These are phyloP conservation scores for Phrynocephalus vlangalii DNA, from an alignment of 2,797 vertebrate genomes.

Conservation along the genomic window DNA sequence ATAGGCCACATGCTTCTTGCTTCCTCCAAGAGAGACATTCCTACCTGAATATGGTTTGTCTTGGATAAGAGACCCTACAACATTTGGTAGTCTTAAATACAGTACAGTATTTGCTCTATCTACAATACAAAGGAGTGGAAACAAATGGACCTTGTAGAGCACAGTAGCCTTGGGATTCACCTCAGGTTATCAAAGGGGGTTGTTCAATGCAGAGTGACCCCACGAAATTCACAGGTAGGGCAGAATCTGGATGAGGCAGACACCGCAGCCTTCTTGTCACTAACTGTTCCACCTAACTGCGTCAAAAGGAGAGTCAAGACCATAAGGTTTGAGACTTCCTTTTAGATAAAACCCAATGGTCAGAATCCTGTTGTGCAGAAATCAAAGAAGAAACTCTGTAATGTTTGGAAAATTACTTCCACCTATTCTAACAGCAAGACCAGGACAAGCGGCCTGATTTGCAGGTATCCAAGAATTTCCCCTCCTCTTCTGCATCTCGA, in stretches of 20 bases:
- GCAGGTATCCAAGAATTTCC: too few relatives aligned
- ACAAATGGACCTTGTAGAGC: neutral
- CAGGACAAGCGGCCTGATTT: too few relatives aligned
- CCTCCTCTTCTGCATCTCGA: too few relatives aligned
- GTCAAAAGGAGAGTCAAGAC: neutral
- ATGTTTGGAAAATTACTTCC: too few relatives aligned
- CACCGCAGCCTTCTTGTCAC: neutral
- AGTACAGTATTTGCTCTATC: neutral
- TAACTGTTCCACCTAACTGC: neutral
- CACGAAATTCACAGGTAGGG: too few relatives aligned
- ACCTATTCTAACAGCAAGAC: too few relatives aligned
- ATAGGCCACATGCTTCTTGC: too few relatives aligned
- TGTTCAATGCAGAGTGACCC: too few relatives aligned
- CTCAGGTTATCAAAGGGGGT: neutral
- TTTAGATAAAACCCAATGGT: neutral
- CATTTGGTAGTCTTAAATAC: too few relatives aligned
- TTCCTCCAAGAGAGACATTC: neutral
- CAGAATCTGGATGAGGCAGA: neutral
- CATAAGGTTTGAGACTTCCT: neutral
- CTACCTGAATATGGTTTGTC: neutral
- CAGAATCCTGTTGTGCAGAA: too few relatives aligned
- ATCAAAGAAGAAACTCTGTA: too few relatives aligned
- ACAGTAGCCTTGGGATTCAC: neutral
- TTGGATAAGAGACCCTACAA: neutral
- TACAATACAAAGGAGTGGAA: neutral